A percentile compares a stretch with the other conserved stretches of the same genome.
phyloP scores from a whole-genome alignment of 2,797 vertebrate genomes.

The Pipistrellus pipistrellus region DNA sequence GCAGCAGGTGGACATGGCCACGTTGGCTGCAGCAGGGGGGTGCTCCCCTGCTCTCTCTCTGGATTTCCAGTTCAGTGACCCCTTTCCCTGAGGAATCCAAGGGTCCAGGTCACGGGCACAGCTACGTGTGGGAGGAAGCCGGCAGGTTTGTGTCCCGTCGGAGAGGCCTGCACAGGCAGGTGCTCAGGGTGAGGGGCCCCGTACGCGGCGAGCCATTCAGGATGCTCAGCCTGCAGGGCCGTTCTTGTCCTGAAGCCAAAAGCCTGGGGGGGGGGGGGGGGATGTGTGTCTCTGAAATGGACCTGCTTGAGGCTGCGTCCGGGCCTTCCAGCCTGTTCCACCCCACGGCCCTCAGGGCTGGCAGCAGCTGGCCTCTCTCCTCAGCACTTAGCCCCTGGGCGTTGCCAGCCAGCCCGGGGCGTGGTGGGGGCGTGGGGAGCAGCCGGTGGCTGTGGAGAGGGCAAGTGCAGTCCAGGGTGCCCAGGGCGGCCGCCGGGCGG shows the following conservation, averaged over 20 bases:
- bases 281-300: conserved; percentile 93
- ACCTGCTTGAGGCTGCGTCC: conserved; percentile 99
- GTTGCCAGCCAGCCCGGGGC: conserved; percentile 91
- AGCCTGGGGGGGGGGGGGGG: conserved; percentile 92
- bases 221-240: conserved; percentile 92
- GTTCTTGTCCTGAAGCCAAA: conserved; percentile 93
- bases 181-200: conserved; percentile 98
- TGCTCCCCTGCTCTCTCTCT: background rate
- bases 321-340: conserved; percentile 96
- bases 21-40: background rate
- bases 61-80: background rate
- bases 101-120: conserved; percentile 88
- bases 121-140: conserved; percentile 97
- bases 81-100: background rate
- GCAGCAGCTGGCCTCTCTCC: conserved; percentile 95
- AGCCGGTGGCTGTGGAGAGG: too few relatives aligned
- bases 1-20: background rate
- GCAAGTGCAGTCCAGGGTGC: too few relatives aligned
- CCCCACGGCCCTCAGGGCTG: conserved; percentile 94
- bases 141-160: conserved; percentile 96
- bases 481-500: too few relatives aligned
- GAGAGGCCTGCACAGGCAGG: conserved; percentile 96
- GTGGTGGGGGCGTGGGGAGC: background rate
- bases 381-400: conserved; percentile 94
- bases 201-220: conserved; percentile 93